Conservation (phyloP, 2,888 invertebrate genomes). For the Notodonta ziczac region DNA sequence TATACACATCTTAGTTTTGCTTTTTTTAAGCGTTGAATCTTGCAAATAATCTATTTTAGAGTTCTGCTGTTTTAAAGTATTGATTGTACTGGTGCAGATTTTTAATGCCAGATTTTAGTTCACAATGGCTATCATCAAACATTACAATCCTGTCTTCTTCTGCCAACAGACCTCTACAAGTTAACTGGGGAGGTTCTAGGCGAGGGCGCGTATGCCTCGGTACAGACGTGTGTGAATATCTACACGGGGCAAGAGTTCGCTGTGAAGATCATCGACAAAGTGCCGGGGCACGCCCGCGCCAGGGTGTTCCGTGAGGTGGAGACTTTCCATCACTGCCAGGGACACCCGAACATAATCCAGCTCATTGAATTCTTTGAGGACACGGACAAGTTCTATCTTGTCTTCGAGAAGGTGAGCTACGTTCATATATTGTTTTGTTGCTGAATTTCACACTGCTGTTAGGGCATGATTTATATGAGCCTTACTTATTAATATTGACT, state of each 20-base stretch:
- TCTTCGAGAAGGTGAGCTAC: conserved; percentile 94
- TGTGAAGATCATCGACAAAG: conserved; percentile 98
- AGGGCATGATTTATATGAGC: too few relatives aligned
- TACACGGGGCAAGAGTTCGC: conserved; percentile 97
- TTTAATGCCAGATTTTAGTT: too few relatives aligned
- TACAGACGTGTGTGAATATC: conserved; percentile 96
- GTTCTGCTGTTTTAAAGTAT: too few relatives aligned
- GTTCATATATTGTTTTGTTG: too few relatives aligned
- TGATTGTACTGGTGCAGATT: too few relatives aligned
- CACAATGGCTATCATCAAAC: not conserved
- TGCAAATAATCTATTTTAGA: too few relatives aligned
- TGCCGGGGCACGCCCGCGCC: conserved; percentile 96
- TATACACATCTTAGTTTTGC: too few relatives aligned
- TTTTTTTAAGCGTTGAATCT: too few relatives aligned
- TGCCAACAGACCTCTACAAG: conserved; percentile 93
- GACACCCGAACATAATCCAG: conserved; percentile 98
- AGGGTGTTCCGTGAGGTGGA: conserved; percentile 99
- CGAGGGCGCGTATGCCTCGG: conserved; percentile 98
- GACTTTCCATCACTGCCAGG: conserved; percentile 99
- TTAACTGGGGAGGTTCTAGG: conserved; percentile 98
- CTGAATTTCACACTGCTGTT: too few relatives aligned
- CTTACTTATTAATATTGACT: too few relatives aligned
- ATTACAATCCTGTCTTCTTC: conserved; percentile 13
- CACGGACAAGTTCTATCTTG: conserved; percentile 98
- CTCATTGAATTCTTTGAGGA: conserved; percentile 99